Conservation (phyloP, 1,140 invertebrate genomes). For the Cyphomyrmex costatus region DNA sequence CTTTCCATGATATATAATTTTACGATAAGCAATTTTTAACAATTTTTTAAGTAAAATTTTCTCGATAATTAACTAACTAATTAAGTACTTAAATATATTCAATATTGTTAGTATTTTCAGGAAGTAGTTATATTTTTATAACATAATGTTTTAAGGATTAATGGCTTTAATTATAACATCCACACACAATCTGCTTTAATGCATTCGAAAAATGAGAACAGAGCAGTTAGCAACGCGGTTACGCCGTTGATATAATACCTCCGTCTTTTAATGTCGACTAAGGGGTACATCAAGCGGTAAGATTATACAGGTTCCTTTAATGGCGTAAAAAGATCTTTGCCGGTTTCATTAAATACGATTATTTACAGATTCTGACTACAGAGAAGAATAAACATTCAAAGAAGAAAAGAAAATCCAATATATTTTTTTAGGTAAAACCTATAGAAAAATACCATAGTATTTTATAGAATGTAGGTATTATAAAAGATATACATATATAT, state of each 20-base stretch:
- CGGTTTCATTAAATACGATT: conserved; percentile 35
- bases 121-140: neutral
- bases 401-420: neutral
- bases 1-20: neutral
- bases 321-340: conserved; percentile 26
- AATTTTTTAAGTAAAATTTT: conserved; percentile 6
- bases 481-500: too few species aligned
- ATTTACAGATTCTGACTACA: neutral
- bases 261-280: conserved; percentile 28
- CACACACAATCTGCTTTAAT: neutral
- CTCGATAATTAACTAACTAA: too few species aligned
- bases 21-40: neutral
- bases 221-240: neutral
- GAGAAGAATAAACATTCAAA: conserved; percentile 8
- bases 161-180: conserved; percentile 26
- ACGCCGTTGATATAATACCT: conserved; percentile 29
- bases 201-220: neutral
- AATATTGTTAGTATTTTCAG: neutral
- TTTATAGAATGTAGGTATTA: too few species aligned
- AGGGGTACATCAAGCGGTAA: neutral
- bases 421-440: neutral
- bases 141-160: neutral
- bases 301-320: conserved; percentile 30
- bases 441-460: neutral
- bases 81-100: too few species aligned